Evolutionary conservation across 2,113 vertebrate species (phyloP), one percentile per base, ranked within the genome.

Genomic region (Pseudorectes ferrugineus): DNA sequence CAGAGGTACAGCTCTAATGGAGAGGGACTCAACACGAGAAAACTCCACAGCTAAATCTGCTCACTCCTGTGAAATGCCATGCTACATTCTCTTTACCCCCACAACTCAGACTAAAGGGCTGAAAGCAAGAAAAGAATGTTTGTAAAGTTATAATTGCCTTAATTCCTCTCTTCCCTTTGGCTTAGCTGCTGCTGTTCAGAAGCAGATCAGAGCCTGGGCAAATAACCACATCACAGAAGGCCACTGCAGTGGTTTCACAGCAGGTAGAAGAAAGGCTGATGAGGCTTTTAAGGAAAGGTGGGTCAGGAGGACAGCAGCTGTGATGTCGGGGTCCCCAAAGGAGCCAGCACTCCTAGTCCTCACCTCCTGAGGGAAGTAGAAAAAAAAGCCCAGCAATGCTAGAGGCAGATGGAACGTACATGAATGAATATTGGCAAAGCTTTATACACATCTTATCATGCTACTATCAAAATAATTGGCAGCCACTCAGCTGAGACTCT

Each of bases 21-120:
- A 85, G 40, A 80, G 9, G 5, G 19, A 16, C 35, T 68, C n/a
- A 65, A 24, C 0, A 0, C 1, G 0, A 35, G 10, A 40, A 10
- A 65, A 15, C 25, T 46, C 29, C 71, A 31, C 25, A 75, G 21
- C 29, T 63, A 49, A 36, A 62, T 21, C 35, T 21, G 5, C 33
- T 59, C 7, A 22, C 11, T 57, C 49, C 14, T 28, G 3, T 52
- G 29, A 76, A 70, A 92, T 22, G 35, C 14, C 20, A 8, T 8
- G 9, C 2, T 20, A 24, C 4, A 6, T 35, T 63, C 14, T 35
- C 36, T 43, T 35, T 48, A 85, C 3, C 14, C 42, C 35, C 38
- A 43, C 10, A 62, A 49, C 8, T 45, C 42, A 10, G 31, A 49
- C 14, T 49, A 22, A 65, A 58, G 13, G 23, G n/a, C 23, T 57